Evolutionary conservation across 1,140 invertebrate genomes (phyloP).

Genomic region (Bombyx mandarina): DNA sequence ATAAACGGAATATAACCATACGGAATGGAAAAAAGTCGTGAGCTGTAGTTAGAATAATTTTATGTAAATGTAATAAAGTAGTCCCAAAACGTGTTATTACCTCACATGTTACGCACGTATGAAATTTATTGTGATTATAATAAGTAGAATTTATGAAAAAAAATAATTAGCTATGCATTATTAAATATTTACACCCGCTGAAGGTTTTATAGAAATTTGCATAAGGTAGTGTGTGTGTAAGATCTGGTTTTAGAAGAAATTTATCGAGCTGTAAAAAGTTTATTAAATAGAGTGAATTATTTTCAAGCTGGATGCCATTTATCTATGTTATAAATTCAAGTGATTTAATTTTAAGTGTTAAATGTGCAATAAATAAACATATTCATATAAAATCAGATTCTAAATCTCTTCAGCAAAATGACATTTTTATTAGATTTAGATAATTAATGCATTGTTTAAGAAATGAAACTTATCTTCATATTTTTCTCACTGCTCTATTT

Average conservation of each 20-base stretch:
- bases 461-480: slow-evolving; percentile 22
- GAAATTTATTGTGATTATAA: background rate
- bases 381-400: slow-evolving; percentile 33
- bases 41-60: slow-evolving; percentile 40
- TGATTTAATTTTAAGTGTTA: slow-evolving; percentile 58
- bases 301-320: slow-evolving; percentile 26
- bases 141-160: background rate
- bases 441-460: slow-evolving; percentile 25
- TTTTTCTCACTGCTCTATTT: slow-evolving; percentile 49
- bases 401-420: slow-evolving; percentile 35
- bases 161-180: background rate
- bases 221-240: slow-evolving; percentile 7
- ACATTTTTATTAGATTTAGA: slow-evolving; percentile 6
- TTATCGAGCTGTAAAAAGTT: slow-evolving; percentile 12
- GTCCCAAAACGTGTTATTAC: slow-evolving; percentile 40
- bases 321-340: slow-evolving; percentile 35
- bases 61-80: slow-evolving; percentile 14
- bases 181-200: background rate
- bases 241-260: slow-evolving; percentile 20
- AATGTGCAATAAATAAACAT: slow-evolving; percentile 54
- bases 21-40: slow-evolving; percentile 7
- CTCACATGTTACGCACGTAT: slow-evolving; percentile 24
- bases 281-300: slow-evolving; percentile 21
- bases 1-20: background rate
- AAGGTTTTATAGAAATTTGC: slow-evolving; percentile 1